Evolutionary conservation across 2,888 invertebrate species (phyloP), one percentile per base, ranked within the genome.

Genomic region (Andrena bucephala): DNA sequence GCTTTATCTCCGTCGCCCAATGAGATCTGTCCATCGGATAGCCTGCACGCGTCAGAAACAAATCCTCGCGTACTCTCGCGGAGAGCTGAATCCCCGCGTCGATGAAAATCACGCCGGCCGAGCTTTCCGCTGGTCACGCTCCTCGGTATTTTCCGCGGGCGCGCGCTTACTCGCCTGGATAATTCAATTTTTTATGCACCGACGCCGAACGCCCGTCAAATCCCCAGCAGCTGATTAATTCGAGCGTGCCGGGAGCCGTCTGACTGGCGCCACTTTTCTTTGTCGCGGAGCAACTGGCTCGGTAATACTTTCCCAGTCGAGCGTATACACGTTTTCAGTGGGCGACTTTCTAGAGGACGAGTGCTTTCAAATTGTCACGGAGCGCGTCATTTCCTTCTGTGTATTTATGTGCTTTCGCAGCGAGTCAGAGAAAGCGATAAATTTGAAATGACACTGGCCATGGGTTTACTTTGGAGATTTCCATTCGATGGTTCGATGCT

Each of bases 141-240:
- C n/a, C 57, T 36, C 33, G 62, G 16, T 20, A 24, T 70, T 77
- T 77, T 42, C 48, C 50, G 10, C 48, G n/a, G 8, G 24, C n/a
- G 60, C 24, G 50, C 31, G 24, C 2, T 13, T 52, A 52, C 31
- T 65, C 69, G 36, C 5, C n/a, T 50, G 50, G 57, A 36, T 77
- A 52, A 80, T 80, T 66, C 65, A 77, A 81, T 81, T 78, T 78
- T 78, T 78, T 66, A 74, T 69, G 65, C 69, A 10, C 8, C 65
- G 42, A 69, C 69, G 57, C 65, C 31, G 57, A 10, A 7, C 29
- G 27, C 27, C 67, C 42, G 73, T 52, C 66, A 42, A 60, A 69
- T 78, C 65, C 69, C 63, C 48, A 73, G 74, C 79, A 54, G 66
- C 73, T 31, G 60, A 74, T 81, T 79, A 66, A 69, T 70, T 69